Conservation (phyloP, 2,888 invertebrate genomes). For the Lutraria lutraria region DNA sequence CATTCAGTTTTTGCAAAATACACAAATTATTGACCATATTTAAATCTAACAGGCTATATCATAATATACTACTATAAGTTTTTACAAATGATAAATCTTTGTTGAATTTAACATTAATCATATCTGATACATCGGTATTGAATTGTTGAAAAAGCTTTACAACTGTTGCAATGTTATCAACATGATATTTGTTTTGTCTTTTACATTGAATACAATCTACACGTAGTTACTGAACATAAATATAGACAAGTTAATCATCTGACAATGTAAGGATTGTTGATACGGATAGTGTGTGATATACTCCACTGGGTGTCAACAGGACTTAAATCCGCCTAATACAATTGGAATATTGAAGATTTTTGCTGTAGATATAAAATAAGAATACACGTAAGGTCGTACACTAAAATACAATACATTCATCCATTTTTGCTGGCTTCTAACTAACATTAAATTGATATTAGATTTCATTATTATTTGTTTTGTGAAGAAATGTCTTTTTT, state of each 20-base stretch:
- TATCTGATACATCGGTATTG: slow-evolving; percentile 14
- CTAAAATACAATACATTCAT: not conserved
- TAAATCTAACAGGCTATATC: not conserved
- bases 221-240: slow-evolving; percentile 38
- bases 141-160: not conserved
- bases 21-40: not conserved
- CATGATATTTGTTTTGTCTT: not conserved
- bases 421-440: no score
- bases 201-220: slow-evolving; percentile 24
- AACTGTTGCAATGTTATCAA: slow-evolving; percentile 10
- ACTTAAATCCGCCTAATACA: not conserved
- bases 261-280: not conserved
- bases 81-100: slow-evolving; percentile 1
- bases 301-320: not conserved
- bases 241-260: slow-evolving; percentile 25
- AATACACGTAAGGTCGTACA: not conserved
- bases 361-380: not conserved
- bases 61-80: not conserved
- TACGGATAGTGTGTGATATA: not conserved
- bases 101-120: slow-evolving; percentile 25
- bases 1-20: not conserved
- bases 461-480: no score
- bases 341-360: not conserved
- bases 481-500: no score
- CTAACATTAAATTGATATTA: no score